Conservation (phyloP, 2,113 vertebrate species). For the Lates calcarifer region DNA sequence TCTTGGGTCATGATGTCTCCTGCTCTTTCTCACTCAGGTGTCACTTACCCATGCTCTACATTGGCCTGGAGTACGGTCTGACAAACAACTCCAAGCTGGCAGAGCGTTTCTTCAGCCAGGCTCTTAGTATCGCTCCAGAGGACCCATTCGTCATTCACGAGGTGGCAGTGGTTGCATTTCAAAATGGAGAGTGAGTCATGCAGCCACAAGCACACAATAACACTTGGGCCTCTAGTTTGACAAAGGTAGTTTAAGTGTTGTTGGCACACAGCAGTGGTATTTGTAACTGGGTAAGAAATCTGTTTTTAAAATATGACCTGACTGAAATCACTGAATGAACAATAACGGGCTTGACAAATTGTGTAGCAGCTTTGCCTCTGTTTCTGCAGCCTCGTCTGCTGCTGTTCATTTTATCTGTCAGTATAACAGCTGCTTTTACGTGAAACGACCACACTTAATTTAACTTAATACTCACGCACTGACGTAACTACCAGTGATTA, state of each 20-base stretch:
- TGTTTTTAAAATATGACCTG: not conserved
- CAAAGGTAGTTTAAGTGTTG: not conserved
- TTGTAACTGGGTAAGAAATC: not conserved
- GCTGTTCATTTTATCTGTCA: not conserved
- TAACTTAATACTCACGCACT: not conserved
- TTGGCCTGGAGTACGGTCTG: conserved; percentile 97
- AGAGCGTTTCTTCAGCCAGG: conserved; percentile 98
- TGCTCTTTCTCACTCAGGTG: conserved; percentile 83
- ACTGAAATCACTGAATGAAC: not conserved
- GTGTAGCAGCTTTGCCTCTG: not conserved
- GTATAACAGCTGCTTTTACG: no score
- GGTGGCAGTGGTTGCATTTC: conserved; percentile 98
- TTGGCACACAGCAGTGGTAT: not conserved
- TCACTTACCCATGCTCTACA: conserved; percentile 98
- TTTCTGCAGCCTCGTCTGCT: not conserved
- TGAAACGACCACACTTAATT: not conserved
- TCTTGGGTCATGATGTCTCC: not conserved
- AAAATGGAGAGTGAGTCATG: conserved; percentile 96
- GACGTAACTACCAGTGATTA: not conserved
- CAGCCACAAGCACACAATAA: not conserved
- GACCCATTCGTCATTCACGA: conserved; percentile 99
- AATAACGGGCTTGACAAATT: not conserved
- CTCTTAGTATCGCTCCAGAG: conserved; percentile 97
- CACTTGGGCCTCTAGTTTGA: not conserved
- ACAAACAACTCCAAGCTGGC: conserved; percentile 99